Percentiles rank a stretch among this genome's conserved stretches.
Conservation (phyloP, 2,113 vertebrate genomes). For the Carassius auratus region DNA sequence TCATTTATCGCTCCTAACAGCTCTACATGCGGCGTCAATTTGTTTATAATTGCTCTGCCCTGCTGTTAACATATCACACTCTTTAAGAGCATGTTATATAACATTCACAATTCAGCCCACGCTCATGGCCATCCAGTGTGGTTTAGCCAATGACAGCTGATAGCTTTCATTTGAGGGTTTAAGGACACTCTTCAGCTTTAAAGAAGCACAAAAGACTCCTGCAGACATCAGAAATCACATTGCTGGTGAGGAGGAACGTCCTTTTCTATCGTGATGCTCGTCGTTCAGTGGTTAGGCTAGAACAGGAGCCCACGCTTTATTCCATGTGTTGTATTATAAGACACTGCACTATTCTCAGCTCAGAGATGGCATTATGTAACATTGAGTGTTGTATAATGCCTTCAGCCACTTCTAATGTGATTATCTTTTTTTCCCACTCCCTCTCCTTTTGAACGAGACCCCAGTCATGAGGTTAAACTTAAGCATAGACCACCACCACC, state of each 20-base stretch:
- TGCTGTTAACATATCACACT: conserved; percentile 31
- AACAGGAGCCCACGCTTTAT: not conserved
- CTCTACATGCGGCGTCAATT: conserved; percentile 34
- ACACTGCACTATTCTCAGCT: conserved; percentile 46
- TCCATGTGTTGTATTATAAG: conserved; percentile 14
- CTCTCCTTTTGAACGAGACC: conserved; percentile 52
- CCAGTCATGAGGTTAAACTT: conserved; percentile 65
- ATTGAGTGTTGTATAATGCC: conserved; percentile 50
- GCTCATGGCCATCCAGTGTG: conserved; percentile 37
- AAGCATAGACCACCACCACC: conserved; percentile 42
- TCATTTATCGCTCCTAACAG: conserved; percentile 32
- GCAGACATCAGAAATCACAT: not conserved
- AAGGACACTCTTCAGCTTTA: conserved; percentile 38
- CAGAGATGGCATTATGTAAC: conserved; percentile 68
- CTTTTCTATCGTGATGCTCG: not conserved
- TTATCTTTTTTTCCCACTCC: conserved; percentile 51
- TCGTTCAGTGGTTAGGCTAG: not conserved
- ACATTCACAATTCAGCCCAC: conserved; percentile 33
- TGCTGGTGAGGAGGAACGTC: not conserved
- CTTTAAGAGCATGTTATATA: conserved; percentile 50
- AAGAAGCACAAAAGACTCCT: not conserved
- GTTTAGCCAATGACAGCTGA: conserved; percentile 54
- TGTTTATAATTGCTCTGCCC: conserved; percentile 42
- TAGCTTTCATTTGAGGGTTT: conserved; percentile 46
- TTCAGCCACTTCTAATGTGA: conserved; percentile 60